phyloP scores from a whole-genome alignment of 1,140 invertebrate genomes.

The Leptinotarsa undecemlineata region DNA sequence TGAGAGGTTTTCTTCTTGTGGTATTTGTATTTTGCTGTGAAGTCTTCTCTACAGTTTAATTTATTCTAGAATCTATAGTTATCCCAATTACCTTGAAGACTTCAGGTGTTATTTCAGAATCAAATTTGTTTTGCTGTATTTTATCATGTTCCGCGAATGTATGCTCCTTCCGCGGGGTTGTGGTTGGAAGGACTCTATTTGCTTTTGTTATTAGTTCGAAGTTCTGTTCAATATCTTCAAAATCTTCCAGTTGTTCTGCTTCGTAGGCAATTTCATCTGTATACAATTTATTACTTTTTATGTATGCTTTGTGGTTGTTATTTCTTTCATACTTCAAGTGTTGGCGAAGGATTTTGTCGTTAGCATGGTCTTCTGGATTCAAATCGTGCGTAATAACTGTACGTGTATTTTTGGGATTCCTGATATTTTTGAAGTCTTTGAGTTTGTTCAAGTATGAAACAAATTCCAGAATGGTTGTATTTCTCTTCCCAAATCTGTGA shows the following conservation, averaged over 20 bases:
- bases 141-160: neutral
- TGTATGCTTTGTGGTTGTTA: constrained; percentile 4
- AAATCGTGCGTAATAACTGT: neutral
- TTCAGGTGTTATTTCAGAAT: no score
- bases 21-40: neutral
- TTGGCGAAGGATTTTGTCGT: neutral
- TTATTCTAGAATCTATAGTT: neutral
- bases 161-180: neutral
- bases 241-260: no score
- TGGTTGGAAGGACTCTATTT: neutral
- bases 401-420: neutral
- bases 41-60: neutral
- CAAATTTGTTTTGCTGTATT: no score
- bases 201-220: neutral
- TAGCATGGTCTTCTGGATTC: neutral
- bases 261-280: neutral
- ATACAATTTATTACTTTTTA: neutral
- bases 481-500: neutral
- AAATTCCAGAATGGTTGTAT: neutral
- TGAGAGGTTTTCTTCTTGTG: neutral
- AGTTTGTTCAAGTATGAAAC: neutral
- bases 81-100: no score
- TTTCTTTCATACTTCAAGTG: constrained; percentile 6
- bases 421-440: neutral
- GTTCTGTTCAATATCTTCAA: neutral